Percentiles rank a stretch among this genome's conserved stretches.
These are phyloP conservation scores for Phataginus tetradactyla DNA, from an alignment of 2,797 vertebrate species.

Conservation along the genomic window DNA sequence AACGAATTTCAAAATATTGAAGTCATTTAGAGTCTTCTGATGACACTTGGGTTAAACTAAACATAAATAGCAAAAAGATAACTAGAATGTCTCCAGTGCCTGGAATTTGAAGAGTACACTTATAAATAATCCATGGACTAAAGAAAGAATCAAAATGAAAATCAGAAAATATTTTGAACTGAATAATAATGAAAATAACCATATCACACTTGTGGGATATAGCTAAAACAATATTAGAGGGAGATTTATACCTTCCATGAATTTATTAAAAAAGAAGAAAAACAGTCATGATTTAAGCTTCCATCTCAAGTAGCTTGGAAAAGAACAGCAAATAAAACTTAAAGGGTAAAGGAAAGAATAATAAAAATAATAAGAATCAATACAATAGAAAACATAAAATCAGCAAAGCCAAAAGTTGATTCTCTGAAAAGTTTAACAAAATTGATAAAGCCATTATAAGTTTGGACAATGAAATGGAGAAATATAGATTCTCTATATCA, in stretches of 20 bases:
- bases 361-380: background rate
- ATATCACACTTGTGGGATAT: background rate
- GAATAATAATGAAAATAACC: slow-evolving; percentile 1
- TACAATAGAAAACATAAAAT: background rate
- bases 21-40: background rate
- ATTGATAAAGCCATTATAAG: background rate
- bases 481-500: background rate
- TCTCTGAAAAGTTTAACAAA: background rate
- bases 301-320: background rate
- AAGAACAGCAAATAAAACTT: background rate
- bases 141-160: background rate
- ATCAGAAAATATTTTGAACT: slow-evolving; percentile 34
- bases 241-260: background rate
- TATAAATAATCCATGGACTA: background rate
- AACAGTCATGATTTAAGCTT: background rate
- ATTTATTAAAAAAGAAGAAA: background rate
- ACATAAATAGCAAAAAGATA: background rate
- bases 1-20: slow-evolving; percentile 29
- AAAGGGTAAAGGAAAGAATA: background rate
- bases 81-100: background rate
- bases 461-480: background rate
- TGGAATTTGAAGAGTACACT: background rate
- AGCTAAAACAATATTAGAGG: background rate
- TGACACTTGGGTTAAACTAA: background rate
- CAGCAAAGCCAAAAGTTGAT: background rate